These are phyloP conservation scores for Rhinichthys osculus DNA, from an alignment of 2,797 vertebrate genomes.

Conservation along the genomic window DNA sequence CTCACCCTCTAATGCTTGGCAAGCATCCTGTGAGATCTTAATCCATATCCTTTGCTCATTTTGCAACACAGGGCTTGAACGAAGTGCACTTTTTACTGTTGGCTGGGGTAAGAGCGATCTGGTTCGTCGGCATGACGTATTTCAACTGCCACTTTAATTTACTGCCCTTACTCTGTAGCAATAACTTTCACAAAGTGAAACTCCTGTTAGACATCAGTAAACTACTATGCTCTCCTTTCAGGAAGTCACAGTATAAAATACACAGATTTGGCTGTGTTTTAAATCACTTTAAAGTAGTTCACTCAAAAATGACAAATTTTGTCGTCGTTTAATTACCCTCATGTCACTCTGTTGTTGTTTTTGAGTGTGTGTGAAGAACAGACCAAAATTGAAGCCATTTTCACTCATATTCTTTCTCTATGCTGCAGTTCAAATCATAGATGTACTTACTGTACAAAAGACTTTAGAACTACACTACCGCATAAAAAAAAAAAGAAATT, in stretches of 20 bases:
- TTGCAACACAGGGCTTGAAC: constrained; percentile 14
- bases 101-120: constrained; percentile 9
- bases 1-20: constrained; percentile 44
- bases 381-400: background rate
- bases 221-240: background rate
- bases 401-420: no score
- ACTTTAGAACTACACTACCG: no score
- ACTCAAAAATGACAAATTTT: background rate
- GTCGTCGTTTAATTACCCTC: background rate
- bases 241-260: background rate
- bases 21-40: constrained; percentile 53
- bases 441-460: no score
- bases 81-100: constrained; percentile 1
- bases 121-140: background rate
- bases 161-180: constrained; percentile 9
- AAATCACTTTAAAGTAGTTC: background rate
- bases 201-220: constrained; percentile 34
- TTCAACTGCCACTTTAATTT: constrained; percentile 29
- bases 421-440: no score
- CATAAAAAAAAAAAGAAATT: no score
- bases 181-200: constrained; percentile 27
- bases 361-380: background rate
- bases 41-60: constrained; percentile 49
- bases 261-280: background rate
- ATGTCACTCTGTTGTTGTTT: background rate